phyloP scores from a whole-genome alignment of 2,113 vertebrate species.

The Zosterops japonicus region DNA sequence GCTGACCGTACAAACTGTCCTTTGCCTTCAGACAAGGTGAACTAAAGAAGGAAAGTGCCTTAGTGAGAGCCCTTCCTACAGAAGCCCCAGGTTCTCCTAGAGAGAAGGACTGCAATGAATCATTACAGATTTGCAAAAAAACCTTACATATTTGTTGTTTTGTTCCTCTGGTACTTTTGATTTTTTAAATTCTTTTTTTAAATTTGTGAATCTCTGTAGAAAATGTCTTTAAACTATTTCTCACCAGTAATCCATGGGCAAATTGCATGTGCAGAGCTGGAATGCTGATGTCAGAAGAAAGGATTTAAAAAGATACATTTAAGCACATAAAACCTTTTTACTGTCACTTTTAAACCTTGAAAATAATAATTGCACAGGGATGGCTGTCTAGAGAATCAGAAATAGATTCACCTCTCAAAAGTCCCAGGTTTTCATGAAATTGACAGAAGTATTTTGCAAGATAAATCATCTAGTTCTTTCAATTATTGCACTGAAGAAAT shows the following conservation, averaged over 20 bases:
- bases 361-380: neutral
- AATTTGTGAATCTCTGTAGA: neutral
- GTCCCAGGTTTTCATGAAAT: neutral
- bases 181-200: neutral
- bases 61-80: neutral
- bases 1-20: neutral
- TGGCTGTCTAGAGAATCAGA: neutral
- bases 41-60: neutral
- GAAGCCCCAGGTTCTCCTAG: neutral
- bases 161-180: neutral
- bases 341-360: neutral
- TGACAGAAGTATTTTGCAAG: neutral
- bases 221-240: neutral
- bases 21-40: neutral
- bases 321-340: neutral
- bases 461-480: conserved; percentile 1
- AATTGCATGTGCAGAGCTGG: neutral
- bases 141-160: neutral
- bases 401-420: neutral
- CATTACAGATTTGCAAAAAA: rapidly evolving
- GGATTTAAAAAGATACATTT: neutral
- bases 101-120: neutral
- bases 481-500: neutral
- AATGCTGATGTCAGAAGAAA: neutral
- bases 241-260: neutral